These are phyloP conservation scores for western clawed frog (Xenopus tropicalis) DNA, from an alignment of 2,113 vertebrate species.

Conservation along the genomic window UCB_Xtro_10.0 CM004447.2:128310001-128310500, in stretches of 20 bases:
- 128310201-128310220: not conserved
- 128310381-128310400: constrained; percentile 25
- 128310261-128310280: not conserved
- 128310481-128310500: constrained; percentile 3
- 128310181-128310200: not conserved
- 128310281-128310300: constrained; percentile 20
- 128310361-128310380: constrained; percentile 39
- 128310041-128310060: too few relatives aligned
- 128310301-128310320: constrained; percentile 32
- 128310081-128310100: too few relatives aligned
- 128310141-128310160: too few relatives aligned
- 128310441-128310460: constrained; percentile 24
- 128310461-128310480: constrained; percentile 42
- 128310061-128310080: too few relatives aligned
- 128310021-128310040: too few relatives aligned
- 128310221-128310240: not conserved
- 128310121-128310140: too few relatives aligned
- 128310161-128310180: not conserved
- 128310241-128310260: not conserved
- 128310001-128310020: too few relatives aligned
- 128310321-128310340: constrained; percentile 22
- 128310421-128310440: constrained; percentile 37
- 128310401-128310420: constrained; percentile 37
- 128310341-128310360: constrained; percentile 31
- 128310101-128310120: too few relatives aligned